Percentiles rank a stretch among this genome's conserved stretches.
phyloP scores from a whole-genome alignment of 2,113 vertebrate genomes.

The Alethe diademata region DNA sequence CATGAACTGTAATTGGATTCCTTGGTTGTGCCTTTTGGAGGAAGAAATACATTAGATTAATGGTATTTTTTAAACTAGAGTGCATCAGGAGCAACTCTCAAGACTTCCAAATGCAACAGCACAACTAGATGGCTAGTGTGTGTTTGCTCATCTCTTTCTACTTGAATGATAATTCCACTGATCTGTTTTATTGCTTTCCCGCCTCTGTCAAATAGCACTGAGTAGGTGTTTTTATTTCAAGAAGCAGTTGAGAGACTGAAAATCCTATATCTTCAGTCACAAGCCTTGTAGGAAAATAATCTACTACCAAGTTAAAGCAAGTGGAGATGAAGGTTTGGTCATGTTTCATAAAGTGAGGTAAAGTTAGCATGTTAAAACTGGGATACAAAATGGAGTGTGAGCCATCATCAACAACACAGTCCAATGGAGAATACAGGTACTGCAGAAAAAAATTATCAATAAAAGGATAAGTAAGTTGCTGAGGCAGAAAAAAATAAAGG shows the following conservation, averaged over 20 bases:
- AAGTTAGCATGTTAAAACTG: background rate
- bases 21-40: background rate
- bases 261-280: background rate
- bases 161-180: background rate
- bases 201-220: background rate
- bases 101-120: background rate
- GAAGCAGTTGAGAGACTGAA: background rate
- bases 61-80: background rate
- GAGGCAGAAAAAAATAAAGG: background rate
- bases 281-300: background rate
- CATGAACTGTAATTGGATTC: background rate
- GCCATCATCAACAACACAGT: background rate
- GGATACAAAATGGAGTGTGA: background rate
- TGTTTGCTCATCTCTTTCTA: background rate
- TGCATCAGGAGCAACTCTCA: background rate
- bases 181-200: background rate
- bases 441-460: background rate
- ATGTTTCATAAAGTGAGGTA: background rate
- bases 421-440: background rate
- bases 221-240: background rate
- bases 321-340: background rate
- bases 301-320: background rate
- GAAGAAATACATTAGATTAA: background rate
- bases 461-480: background rate
- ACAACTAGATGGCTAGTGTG: background rate